These are phyloP conservation scores for Rynchops niger DNA, from an alignment of 2,113 vertebrate species.

Conservation along the genomic window DNA sequence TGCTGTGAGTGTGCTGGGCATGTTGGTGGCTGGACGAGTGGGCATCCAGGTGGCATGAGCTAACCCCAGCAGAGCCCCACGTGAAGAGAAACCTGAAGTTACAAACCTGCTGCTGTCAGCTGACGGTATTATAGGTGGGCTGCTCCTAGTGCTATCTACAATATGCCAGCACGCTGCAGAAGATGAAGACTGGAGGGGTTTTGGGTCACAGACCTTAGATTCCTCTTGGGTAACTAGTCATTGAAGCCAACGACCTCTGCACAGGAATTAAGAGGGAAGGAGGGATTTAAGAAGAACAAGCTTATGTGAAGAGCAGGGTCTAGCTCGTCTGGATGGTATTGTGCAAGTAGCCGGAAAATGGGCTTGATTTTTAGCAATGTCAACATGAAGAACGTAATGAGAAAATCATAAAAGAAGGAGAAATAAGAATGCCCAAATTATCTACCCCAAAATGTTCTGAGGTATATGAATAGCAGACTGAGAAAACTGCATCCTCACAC, in stretches of 20 bases:
- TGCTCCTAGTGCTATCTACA: background rate
- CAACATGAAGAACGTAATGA: background rate
- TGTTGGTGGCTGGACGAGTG: background rate
- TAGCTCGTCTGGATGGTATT: background rate
- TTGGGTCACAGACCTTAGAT: background rate
- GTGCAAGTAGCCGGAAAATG: background rate
- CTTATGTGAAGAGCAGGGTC: background rate
- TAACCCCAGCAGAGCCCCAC: background rate
- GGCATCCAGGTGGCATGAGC: background rate
- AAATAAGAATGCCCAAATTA: background rate
- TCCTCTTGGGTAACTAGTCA: background rate
- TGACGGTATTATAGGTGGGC: background rate
- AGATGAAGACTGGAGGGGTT: background rate
- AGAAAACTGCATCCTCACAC: background rate
- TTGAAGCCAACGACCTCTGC: background rate
- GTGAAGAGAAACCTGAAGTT: background rate
- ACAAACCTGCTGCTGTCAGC: background rate
- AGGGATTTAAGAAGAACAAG: background rate
- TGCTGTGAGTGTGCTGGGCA: background rate
- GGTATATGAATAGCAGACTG: background rate
- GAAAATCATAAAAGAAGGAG: background rate
- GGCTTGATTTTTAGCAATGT: background rate
- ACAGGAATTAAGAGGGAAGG: background rate
- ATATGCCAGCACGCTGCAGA: background rate
- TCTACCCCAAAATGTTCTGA: background rate